These are phyloP conservation scores for Glyphotaelius pellucidus DNA, from an alignment of 2,888 invertebrate genomes.

Conservation along the genomic window DNA sequence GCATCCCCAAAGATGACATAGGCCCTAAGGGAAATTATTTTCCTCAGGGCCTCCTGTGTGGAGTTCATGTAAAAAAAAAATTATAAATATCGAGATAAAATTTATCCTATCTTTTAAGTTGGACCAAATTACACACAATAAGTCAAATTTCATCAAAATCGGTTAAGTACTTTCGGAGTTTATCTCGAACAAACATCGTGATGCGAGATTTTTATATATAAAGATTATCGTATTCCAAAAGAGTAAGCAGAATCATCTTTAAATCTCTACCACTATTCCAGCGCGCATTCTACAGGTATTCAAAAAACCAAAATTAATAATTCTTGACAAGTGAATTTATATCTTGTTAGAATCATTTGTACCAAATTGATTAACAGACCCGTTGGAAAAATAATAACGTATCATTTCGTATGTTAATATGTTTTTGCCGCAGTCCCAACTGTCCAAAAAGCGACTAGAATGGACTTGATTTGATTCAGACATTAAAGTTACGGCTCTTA, in stretches of 20 bases:
- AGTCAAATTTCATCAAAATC: no score
- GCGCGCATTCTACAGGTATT: not conserved
- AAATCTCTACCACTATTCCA: constrained; percentile 10
- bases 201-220: no score
- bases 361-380: constrained; percentile 47
- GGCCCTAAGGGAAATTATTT: no score
- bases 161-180: no score
- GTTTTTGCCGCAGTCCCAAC: constrained; percentile 7
- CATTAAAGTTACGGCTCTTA: constrained; percentile 31
- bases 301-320: constrained; percentile 35
- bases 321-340: constrained; percentile 44
- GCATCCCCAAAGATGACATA: no score
- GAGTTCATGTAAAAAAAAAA: no score
- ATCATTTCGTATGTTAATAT: constrained; percentile 42
- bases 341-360: constrained; percentile 45
- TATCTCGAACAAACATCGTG: no score
- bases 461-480: constrained; percentile 31
- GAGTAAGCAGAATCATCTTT: not conserved
- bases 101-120: no score
- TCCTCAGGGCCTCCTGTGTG: no score
- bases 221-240: not conserved
- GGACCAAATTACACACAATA: no score
- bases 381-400: constrained; percentile 42
- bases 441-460: constrained; percentile 34
- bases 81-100: no score